Evolutionary conservation across 2,113 vertebrate species (phyloP), one percentile per base, ranked within the genome.

Genomic region (Pseudorectes ferrugineus): DNA sequence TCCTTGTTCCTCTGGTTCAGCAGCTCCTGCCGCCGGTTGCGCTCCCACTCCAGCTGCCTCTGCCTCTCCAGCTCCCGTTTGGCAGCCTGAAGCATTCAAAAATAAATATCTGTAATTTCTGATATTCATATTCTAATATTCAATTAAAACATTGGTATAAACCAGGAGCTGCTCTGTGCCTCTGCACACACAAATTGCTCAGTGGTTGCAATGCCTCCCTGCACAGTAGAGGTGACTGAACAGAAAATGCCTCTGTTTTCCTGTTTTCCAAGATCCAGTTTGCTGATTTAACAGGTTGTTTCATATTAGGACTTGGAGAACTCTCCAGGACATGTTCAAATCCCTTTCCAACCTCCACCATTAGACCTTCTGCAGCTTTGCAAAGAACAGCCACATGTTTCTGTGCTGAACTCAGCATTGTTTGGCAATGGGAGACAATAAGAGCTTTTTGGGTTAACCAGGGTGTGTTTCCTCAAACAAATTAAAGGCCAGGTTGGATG

Each of bases 31-130:
- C 99, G 98, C 49, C 99, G 98, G 85, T 98, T 99, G 11, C 99
- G 98, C 92, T 99, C 99, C 99, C 99, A 99, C 84, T 99, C 99
- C 57, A 99, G 95, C 93, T 99, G 99, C 28, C 99, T 97, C 88
- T 99, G 99, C 9, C 99, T 97, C 96, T 99, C 99, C 73, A 99
- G 98, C 94, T 99, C 99, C 55, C 99, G 97, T 85, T 99, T 99
- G 51, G 99, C 99, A 24, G 99, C 98, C 99, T 99, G 88, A 31
- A 59, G 67, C 24, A 45, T 18, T 58, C 10, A 21, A 3, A 25
- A 9, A 5, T 0, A 8, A 25, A 1, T 4, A 18, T 0, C 57
- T 45, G 28, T 0, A 9, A n/a, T 15, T 0, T 1, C 33, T 17
- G 10, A 9, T 21, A 54, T 6, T 38, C 5, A 10, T 20, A 9